A percentile compares a stretch with the other conserved stretches of the same genome.
phyloP scores from a whole-genome alignment of 2,113 vertebrate genomes.

The Cyprinodon brontotheroides region DNA sequence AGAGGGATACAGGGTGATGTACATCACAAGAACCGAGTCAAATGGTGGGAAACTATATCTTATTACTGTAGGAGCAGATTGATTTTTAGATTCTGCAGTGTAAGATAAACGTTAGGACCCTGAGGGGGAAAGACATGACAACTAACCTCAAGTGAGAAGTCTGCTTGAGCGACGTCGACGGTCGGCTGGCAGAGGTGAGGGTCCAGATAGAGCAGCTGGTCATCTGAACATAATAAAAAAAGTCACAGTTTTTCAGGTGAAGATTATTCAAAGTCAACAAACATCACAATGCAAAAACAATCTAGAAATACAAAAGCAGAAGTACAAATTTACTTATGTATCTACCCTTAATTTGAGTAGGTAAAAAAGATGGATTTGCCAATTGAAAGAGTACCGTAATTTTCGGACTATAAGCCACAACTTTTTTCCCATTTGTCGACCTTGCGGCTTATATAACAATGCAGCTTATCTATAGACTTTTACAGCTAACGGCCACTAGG shows the following conservation, averaged over 20 bases:
- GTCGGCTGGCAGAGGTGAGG: constrained; percentile 92
- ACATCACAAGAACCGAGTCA: background rate
- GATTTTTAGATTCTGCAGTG: background rate
- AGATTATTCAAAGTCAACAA: background rate
- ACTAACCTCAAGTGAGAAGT: constrained; percentile 87
- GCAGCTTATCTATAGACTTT: too few species aligned
- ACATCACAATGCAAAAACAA: too few species aligned
- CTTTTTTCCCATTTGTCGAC: too few species aligned
- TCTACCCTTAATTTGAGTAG: too few species aligned
- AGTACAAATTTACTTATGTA: too few species aligned
- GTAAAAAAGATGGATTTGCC: too few species aligned
- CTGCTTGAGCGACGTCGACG: constrained; percentile 82
- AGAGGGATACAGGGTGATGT: background rate
- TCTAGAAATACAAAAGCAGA: too few species aligned
- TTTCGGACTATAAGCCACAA: too few species aligned
- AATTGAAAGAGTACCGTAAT: too few species aligned
- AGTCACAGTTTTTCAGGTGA: background rate
- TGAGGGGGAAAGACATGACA: background rate
- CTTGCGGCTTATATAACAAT: too few species aligned
- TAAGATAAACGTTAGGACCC: background rate
- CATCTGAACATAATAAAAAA: constrained; percentile 78
- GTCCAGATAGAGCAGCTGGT: constrained; percentile 91
- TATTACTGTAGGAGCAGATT: background rate
- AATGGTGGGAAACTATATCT: too few species aligned
- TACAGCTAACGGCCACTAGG: too few species aligned